phyloP scores from a whole-genome alignment of 2,888 invertebrate genomes.

The Diarsia mendica region DNA sequence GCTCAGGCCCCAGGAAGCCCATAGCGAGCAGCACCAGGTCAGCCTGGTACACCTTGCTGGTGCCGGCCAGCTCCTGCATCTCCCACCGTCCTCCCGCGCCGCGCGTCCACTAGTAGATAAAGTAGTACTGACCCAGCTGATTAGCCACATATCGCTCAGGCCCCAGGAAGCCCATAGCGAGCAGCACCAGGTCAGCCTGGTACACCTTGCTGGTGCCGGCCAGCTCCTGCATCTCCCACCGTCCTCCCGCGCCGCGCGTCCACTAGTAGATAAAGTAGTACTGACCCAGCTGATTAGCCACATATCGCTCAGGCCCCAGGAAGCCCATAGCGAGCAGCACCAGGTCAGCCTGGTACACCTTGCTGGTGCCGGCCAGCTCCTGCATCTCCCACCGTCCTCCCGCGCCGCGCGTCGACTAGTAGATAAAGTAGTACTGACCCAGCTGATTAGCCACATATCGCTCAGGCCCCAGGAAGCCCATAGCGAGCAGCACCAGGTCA shows the following conservation, averaged over 20 bases:
- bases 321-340: slow-evolving; percentile 99
- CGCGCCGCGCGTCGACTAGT: slow-evolving; percentile 98
- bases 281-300: slow-evolving; percentile 93
- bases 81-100: slow-evolving; percentile 98
- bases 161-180: slow-evolving; percentile 99
- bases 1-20: slow-evolving; percentile 99
- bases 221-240: slow-evolving; percentile 98
- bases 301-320: slow-evolving; percentile 97
- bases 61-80: slow-evolving; percentile 96
- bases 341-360: slow-evolving; percentile 96
- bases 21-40: slow-evolving; percentile 98
- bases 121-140: slow-evolving; percentile 89
- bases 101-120: slow-evolving; percentile 95
- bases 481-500: slow-evolving; percentile 98
- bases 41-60: slow-evolving; percentile 94
- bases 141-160: slow-evolving; percentile 97
- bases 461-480: slow-evolving; percentile 99
- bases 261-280: slow-evolving; percentile 90
- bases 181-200: slow-evolving; percentile 96
- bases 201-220: slow-evolving; percentile 94
- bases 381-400: slow-evolving; percentile 98
- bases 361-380: slow-evolving; percentile 95
- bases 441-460: slow-evolving; percentile 95
- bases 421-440: slow-evolving; percentile 71
- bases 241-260: slow-evolving; percentile 97